Conservation (phyloP, 2,113 vertebrate species). For the Erythrocebus patas region DNA sequence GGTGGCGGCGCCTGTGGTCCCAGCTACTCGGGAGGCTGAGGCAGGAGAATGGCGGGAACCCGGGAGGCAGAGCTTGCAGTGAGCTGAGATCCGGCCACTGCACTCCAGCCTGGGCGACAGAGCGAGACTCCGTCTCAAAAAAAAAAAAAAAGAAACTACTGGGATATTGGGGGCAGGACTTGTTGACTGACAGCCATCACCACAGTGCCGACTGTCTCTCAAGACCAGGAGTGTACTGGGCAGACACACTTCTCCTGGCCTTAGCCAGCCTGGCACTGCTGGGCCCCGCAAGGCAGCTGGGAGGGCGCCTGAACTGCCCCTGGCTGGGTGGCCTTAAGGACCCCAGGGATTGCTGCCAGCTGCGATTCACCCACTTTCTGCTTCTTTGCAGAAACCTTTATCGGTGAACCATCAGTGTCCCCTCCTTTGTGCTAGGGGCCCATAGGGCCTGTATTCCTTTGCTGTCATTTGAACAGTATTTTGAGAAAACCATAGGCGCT, state of each 20-base stretch:
- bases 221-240: background rate
- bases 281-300: background rate
- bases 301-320: background rate
- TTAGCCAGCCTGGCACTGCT: background rate
- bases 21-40: too few species aligned
- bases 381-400: background rate
- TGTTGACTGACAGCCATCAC: background rate
- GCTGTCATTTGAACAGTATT: background rate
- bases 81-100: too few species aligned
- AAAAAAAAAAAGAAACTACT: background rate
- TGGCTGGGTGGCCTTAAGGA: background rate
- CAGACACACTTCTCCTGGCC: background rate
- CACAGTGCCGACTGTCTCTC: background rate
- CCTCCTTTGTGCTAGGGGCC: background rate
- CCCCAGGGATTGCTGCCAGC: background rate
- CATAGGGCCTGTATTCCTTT: background rate
- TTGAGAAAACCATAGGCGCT: background rate
- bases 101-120: too few species aligned
- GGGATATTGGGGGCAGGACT: background rate
- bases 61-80: too few species aligned
- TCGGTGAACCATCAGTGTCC: background rate
- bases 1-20: too few species aligned
- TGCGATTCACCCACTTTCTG: background rate
- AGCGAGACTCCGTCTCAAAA: too few species aligned
- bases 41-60: too few species aligned